Evolutionary conservation across 2,888 invertebrate genomes (phyloP).

Genomic region (Hemistola chrysoprasaria): DNA sequence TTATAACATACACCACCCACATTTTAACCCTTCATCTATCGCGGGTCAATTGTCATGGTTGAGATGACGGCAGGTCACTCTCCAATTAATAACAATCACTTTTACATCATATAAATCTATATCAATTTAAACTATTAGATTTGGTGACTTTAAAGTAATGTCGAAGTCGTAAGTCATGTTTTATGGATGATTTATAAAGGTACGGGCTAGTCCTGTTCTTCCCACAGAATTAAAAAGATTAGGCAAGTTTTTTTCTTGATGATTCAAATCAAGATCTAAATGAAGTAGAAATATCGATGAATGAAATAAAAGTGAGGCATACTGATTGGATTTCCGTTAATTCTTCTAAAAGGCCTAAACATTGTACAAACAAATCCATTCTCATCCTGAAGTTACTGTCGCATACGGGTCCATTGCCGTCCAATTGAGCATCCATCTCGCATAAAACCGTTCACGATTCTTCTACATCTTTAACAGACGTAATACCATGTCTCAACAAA

Average conservation of each 20-base stretch:
- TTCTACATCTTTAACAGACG: slow-evolving; percentile 1
- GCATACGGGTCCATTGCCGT: slow-evolving; percentile 32
- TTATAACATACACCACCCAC: slow-evolving; percentile 29
- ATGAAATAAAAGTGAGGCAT: too few species aligned
- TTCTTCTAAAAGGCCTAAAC: slow-evolving; percentile 10
- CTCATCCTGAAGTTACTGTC: slow-evolving; percentile 9
- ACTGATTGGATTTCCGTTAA: neutral
- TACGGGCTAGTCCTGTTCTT: too few species aligned
- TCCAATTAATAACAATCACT: slow-evolving; percentile 75
- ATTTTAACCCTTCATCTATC: slow-evolving; percentile 41
- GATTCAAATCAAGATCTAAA: too few species aligned
- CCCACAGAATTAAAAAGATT: too few species aligned
- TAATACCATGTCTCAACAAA: neutral
- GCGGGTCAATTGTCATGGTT: slow-evolving; percentile 42
- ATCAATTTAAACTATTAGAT: slow-evolving; percentile 27
- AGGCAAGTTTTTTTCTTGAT: too few species aligned
- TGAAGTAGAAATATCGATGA: too few species aligned
- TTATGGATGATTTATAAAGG: neutral
- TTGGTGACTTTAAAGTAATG: slow-evolving; percentile 8
- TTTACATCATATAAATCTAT: slow-evolving; percentile 57
- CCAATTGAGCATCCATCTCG: slow-evolving; percentile 31
- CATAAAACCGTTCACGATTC: slow-evolving; percentile 30
- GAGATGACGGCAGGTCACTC: slow-evolving; percentile 31
- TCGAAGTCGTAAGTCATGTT: neutral
- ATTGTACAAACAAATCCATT: slow-evolving; percentile 16